Evolutionary conservation across 2,113 vertebrate genomes (phyloP).

Genomic region (Furnarius figulus): DNA sequence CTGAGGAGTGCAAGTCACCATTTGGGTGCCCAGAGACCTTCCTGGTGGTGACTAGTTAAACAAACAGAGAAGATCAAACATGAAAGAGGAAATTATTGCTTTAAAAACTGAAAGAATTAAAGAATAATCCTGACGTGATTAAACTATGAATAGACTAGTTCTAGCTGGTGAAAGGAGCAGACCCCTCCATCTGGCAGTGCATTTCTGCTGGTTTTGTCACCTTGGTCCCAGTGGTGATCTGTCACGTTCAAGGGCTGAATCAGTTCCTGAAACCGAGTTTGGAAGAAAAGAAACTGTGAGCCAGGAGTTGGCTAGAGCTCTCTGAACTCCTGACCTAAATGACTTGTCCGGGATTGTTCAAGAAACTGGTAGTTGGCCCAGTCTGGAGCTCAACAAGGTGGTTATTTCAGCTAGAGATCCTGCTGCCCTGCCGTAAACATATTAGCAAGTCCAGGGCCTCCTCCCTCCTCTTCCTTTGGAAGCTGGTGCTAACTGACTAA

Average conservation of each 20-base stretch:
- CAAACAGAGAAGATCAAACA: neutral
- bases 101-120: neutral
- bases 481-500: fast-evolving
- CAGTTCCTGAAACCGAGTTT: neutral
- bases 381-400: neutral
- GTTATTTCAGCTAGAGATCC: neutral
- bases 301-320: neutral
- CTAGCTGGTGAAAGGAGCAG: neutral
- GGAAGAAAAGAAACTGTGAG: neutral
- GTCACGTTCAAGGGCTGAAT: neutral
- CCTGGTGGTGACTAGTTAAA: neutral
- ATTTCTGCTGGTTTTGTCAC: neutral
- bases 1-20: neutral
- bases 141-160: neutral
- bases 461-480: neutral
- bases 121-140: neutral
- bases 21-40: neutral
- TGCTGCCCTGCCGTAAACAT: neutral
- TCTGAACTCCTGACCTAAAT: neutral
- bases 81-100: neutral
- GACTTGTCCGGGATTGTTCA: neutral
- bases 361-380: neutral
- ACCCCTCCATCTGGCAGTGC: neutral
- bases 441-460: neutral
- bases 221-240: neutral